Evolutionary conservation across 2,113 vertebrate genomes (phyloP), one percentile per base, ranked within the genome.

Genomic region (Condylura cristata): DNA sequence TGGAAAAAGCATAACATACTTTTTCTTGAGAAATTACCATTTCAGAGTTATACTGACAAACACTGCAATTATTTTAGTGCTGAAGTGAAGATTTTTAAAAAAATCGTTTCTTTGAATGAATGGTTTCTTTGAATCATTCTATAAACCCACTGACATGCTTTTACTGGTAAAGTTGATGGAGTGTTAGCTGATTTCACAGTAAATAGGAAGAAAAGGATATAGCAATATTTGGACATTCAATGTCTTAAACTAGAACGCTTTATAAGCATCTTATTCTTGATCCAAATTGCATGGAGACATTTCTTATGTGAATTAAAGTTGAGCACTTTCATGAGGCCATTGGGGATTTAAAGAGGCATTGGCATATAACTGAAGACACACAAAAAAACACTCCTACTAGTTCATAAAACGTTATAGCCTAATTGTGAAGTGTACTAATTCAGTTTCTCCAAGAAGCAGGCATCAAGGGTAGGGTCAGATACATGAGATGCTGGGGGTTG

Each of bases 201-300:
- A 93, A 87, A 91, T 53, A 80, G 70, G n/a, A 72, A 44, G n/a
- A 83, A 56, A 46, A 88, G 56, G 24, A 79, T 74, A 80, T 91
- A 63, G 39, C 53, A 74, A 89, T 30, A 58, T 26, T 32, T n/a
- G 22, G 4, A 83, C 82, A 60, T 70, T 18, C 5, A 32, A 0
- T 46, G 16, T 26, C 5, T 56, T 68, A 76, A 76, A 26, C 37
- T 66, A 72, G 20, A 84, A 58, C 24, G 4, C 0, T 78, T 87
- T 60, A 8, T 46, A 71, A 34, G 26, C 26, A 46, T 72, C 12
- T 84, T 65, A 41, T 70, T 70, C 14, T 39, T 60, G 17, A 11
- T 81, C 10, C 39, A 53, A 7, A 71, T 12, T 75, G 2, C 41
- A 12, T 65, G 13, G 51, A 41, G 28, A 82, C 20, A 56, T 70